Conservation (phyloP, 2,797 vertebrate species). For the Podarcis lilfordi region DNA sequence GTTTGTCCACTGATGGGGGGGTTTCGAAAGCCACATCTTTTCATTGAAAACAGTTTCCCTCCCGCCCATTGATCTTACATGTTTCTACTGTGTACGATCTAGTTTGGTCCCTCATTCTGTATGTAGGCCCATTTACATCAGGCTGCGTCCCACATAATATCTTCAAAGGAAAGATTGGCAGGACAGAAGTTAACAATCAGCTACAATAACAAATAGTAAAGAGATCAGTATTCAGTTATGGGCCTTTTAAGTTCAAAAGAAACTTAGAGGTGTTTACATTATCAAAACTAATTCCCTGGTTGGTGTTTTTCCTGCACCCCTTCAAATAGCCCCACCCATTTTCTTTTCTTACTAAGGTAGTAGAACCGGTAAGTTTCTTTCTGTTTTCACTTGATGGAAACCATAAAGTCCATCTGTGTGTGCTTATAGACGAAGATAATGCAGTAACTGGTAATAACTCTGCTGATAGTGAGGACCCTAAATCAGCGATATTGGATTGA, state of each 20-base stretch:
- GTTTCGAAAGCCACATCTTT: background rate
- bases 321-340: background rate
- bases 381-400: conserved; percentile 4
- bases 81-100: background rate
- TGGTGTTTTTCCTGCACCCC: background rate
- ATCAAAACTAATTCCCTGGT: background rate
- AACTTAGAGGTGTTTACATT: background rate
- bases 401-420: conserved; percentile 13
- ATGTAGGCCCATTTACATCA: background rate
- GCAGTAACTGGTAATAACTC: background rate
- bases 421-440: conserved; percentile 15
- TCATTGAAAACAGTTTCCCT: background rate
- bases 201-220: background rate
- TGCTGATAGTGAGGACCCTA: background rate
- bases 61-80: background rate
- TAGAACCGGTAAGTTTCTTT: background rate
- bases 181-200: background rate
- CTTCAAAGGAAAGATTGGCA: background rate
- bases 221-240: background rate
- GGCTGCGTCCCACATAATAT: background rate
- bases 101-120: background rate
- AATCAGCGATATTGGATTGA: background rate
- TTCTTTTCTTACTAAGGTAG: background rate
- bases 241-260: background rate
- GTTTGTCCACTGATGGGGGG: background rate